phyloP scores from a whole-genome alignment of 2,113 vertebrate species.

The Stegostoma tigrinum region DNA sequence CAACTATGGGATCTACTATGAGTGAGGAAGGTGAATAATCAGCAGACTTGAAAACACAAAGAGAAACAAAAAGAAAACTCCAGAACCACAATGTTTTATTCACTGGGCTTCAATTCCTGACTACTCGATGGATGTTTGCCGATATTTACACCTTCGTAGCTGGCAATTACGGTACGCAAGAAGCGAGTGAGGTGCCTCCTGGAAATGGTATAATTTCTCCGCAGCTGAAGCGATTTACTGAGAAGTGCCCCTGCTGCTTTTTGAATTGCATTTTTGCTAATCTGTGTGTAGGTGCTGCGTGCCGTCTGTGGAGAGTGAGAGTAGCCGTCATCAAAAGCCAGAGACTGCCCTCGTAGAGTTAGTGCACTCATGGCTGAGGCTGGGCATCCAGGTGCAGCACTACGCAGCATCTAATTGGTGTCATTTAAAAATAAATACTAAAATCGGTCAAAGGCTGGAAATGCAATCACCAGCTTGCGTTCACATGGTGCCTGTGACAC shows the following conservation, averaged over 20 bases:
- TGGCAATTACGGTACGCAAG: background rate
- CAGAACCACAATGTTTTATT: background rate
- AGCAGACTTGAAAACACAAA: background rate
- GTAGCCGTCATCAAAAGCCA: background rate
- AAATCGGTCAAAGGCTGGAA: background rate
- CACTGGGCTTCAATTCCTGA: background rate
- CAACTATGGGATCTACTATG: too few species aligned
- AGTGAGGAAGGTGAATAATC: background rate
- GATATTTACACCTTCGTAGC: background rate
- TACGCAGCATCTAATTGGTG: background rate
- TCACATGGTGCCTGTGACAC: background rate
- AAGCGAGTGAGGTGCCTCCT: background rate
- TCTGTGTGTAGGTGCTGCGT: background rate
- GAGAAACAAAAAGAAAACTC: too few species aligned
- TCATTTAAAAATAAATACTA: background rate
- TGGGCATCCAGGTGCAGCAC: background rate
- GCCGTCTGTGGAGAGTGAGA: background rate
- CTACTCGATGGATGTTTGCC: background rate
- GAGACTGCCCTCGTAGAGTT: background rate
- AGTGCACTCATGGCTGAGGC: background rate
- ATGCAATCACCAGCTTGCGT: background rate
- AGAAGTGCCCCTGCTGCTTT: background rate
- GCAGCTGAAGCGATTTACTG: background rate
- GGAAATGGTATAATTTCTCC: background rate
- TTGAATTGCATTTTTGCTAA: background rate